Conservation (phyloP, 2,888 invertebrate genomes). For the Hipparchia sbordonii region DNA sequence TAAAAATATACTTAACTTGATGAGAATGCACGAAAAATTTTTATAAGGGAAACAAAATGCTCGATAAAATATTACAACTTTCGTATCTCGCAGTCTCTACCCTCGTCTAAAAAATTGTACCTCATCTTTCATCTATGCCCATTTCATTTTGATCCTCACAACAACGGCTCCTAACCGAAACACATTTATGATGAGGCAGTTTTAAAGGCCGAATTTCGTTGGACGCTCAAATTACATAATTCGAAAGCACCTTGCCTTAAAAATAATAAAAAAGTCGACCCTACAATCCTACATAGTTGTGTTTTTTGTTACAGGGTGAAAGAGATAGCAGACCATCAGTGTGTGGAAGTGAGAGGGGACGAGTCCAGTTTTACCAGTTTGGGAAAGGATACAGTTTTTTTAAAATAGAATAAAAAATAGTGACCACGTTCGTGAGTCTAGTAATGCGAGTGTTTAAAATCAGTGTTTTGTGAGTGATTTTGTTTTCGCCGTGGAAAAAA, state of each 20-base stretch:
- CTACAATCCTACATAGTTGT: constrained; percentile 52
- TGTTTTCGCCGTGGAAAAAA: constrained; percentile 59
- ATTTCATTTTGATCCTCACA: constrained; percentile 12
- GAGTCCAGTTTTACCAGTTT: constrained; percentile 65
- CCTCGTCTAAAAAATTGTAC: constrained; percentile 12
- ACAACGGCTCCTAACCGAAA: constrained; percentile 6
- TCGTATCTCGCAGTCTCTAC: constrained; percentile 15
- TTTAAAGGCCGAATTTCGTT: constrained; percentile 21
- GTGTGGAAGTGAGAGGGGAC: constrained; percentile 53
- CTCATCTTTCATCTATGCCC: constrained; percentile 18
- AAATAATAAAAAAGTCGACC: constrained; percentile 47
- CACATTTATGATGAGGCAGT: constrained; percentile 14
- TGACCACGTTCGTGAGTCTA: constrained; percentile 59
- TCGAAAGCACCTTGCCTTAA: constrained; percentile 53
- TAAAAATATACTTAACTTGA: neutral
- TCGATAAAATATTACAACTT: constrained; percentile 6
- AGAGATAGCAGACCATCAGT: constrained; percentile 46
- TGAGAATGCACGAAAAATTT: neutral
- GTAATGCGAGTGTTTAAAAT: constrained; percentile 66
- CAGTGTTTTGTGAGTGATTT: constrained; percentile 56
- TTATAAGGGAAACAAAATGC: neutral
- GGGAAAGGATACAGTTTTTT: constrained; percentile 49
- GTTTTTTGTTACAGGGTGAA: constrained; percentile 75
- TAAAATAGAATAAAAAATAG: constrained; percentile 50
- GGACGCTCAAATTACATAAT: constrained; percentile 51